Evolutionary conservation across 2,888 invertebrate species (phyloP), one percentile per base, ranked within the genome.

Genomic region (Alviniconcha strummeri): DNA sequence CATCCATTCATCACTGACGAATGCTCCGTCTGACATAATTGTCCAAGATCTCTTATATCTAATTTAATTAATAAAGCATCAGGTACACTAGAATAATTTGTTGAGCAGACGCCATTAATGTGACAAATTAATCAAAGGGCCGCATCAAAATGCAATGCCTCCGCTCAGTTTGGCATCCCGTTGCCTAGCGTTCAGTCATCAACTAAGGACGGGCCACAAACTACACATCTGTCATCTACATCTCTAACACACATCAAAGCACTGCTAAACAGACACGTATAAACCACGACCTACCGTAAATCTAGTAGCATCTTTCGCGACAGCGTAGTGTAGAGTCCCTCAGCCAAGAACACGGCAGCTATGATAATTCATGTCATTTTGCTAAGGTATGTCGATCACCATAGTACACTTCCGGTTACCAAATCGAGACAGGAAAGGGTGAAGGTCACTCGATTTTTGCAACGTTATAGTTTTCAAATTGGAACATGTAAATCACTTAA

Each of bases 401-500:
- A 84, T 83, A 78, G 84, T 83, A 83, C 84, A 85, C 85, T 87
- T 87, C 87, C 87, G 87, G 85, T 84, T 83, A 36, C 82, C 84
- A 84, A 80, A 87, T 77, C 84, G 85, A 84, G 86, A 84, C 85
- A 19, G 55, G 19, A 19, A 78, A 56, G 78, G 78, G 78, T 78
- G 78, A 78, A 60, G 64, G 78, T 64, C 60, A 64, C 64, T 77
- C n/a, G 57, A 11, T 11, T 52, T 74, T 74, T 69, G 60, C 60
- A 2, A 60, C 13, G 13, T 11, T 8, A 60, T 11, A 13, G 8
- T 60, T 8, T 60, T 13, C 8, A 60, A 60, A 60, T 4, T 13
- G 60, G 60, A 60, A 11, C 36, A 36, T 36, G 36, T 36, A 36
- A 36, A 36, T 36, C 36, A 36, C 36, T 36, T 36, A 36, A 36